A percentile compares a stretch with the other conserved stretches of the same genome.
Evolutionary conservation across 1,140 invertebrate genomes (phyloP).

Genomic region (Conus betulinus): DNA sequence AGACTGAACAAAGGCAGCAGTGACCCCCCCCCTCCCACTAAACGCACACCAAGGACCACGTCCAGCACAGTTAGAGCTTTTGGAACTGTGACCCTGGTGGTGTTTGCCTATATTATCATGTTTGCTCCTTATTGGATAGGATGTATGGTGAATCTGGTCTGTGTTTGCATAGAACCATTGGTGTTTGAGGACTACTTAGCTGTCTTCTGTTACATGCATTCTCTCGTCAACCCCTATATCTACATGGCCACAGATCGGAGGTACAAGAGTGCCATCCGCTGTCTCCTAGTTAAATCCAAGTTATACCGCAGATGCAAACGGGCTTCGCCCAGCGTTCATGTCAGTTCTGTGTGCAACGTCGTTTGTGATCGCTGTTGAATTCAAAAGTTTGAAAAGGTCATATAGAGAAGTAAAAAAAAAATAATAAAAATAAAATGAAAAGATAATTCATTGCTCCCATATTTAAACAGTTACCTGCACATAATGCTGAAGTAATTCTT

Average conservation of each 20-base stretch:
- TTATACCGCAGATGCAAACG: conserved; percentile 23
- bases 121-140: conserved; percentile 56
- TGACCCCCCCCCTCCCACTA: too few species aligned
- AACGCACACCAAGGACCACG: background rate
- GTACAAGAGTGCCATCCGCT: conserved; percentile 44
- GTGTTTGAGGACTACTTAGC: conserved; percentile 57
- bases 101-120: conserved; percentile 54
- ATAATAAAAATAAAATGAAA: too few species aligned
- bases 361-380: too few species aligned
- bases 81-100: conserved; percentile 53
- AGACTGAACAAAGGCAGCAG: too few species aligned
- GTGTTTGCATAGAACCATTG: conserved; percentile 49
- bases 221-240: conserved; percentile 57
- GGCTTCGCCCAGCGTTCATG: background rate
- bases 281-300: conserved; percentile 8
- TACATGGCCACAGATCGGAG: conserved; percentile 56
- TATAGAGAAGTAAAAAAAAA: too few species aligned
- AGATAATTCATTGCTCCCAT: too few species aligned
- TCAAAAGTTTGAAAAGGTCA: too few species aligned
- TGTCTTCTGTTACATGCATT: conserved; percentile 55
- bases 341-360: background rate
- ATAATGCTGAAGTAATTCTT: too few species aligned
- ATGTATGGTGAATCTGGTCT: conserved; percentile 47
- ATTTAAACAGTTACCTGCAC: too few species aligned
- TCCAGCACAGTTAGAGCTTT: conserved; percentile 34